Percentiles rank a stretch among this genome's conserved stretches.
phyloP scores from a whole-genome alignment of 92 coral and sea anemone genomes.

The Phenganax stokvisi region DNA sequence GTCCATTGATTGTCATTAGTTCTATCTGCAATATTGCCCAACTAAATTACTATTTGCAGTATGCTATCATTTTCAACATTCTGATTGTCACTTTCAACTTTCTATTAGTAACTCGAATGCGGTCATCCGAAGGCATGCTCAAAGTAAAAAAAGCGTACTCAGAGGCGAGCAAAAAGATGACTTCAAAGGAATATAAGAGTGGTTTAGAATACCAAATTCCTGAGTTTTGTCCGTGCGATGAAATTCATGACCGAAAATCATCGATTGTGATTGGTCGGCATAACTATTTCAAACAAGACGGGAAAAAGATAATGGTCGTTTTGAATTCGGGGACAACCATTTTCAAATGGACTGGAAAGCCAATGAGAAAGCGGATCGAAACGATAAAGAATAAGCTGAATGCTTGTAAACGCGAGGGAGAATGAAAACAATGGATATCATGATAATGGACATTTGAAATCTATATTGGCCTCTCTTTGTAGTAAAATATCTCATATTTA shows the following conservation, averaged over 20 bases:
- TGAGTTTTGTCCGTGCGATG: background rate
- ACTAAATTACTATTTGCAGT: too few relatives aligned
- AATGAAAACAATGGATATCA: background rate
- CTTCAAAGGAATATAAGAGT: background rate
- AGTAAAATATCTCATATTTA: too few relatives aligned
- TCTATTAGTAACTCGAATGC: too few relatives aligned
- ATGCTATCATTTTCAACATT: too few relatives aligned
- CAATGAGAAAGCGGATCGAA: background rate
- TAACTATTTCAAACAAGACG: background rate
- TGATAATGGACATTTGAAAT: too few relatives aligned
- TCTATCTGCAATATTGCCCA: too few relatives aligned
- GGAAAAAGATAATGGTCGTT: background rate
- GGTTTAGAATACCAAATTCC: background rate
- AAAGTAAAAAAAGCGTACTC: background rate
- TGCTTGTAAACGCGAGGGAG: background rate
- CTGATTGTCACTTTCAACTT: too few relatives aligned
- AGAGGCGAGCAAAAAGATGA: background rate
- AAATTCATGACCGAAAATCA: background rate
- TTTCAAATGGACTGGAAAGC: background rate
- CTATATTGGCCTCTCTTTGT: too few relatives aligned
- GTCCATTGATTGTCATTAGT: too few relatives aligned
- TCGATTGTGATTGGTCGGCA: background rate
- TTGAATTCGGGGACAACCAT: conserved; percentile 11
- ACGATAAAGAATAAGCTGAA: background rate
- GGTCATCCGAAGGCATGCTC: too few relatives aligned